Base-by-base conservation (phyloP, 2,797 vertebrate species). In the Semotilus atromaculatus region DNA sequence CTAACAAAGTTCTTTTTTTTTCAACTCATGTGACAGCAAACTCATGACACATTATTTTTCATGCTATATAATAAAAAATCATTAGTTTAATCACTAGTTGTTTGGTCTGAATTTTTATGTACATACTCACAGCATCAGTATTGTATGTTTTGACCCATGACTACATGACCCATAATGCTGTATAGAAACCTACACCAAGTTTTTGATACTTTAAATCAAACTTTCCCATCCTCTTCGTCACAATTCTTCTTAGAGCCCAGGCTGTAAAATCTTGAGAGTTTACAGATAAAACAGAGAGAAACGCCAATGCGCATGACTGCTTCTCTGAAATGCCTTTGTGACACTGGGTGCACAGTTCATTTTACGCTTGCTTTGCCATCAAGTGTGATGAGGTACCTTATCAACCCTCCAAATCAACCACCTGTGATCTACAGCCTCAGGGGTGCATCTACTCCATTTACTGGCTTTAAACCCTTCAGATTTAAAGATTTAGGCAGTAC, bases 321-420 rank as follows among this genome's bases (percentile, higher is more conserved):
- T 83, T 88, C 48, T 85, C 76, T 87, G 82, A 81, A 88, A 86
- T 88, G 66, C 85, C 82, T 73, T 83, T 83, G 83, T 89, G 86
- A 88, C 86, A 83, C 75, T 14, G 68, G 83, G 73, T 79, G 85
- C 77, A 86, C 68, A 79, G 79, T 89, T 87, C 83, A 90, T 90
- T 90, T 90, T 87, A 85, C 83, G 86, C 84, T 86, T 84, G 84
- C 81, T 85, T 86, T 90, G 87, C 84, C 82, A 90, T 87, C 82
- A 68, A 81, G 77, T 83, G 86, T 85, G 84, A 88, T 81, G 83
- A 87, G 84, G 83, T 79, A 86, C 80, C 77, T 84, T 90, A 86
- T 87, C 88, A 85, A 79, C 80, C 82, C 82, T 83, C 80, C 73
- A 62, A 58, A 88, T 90, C 86, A 88, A 76, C 79, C 82, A 85